These are phyloP conservation scores for Tanytarsus gracilentus DNA, from an alignment of 2,888 invertebrate species.

Conservation along the genomic window DNA sequence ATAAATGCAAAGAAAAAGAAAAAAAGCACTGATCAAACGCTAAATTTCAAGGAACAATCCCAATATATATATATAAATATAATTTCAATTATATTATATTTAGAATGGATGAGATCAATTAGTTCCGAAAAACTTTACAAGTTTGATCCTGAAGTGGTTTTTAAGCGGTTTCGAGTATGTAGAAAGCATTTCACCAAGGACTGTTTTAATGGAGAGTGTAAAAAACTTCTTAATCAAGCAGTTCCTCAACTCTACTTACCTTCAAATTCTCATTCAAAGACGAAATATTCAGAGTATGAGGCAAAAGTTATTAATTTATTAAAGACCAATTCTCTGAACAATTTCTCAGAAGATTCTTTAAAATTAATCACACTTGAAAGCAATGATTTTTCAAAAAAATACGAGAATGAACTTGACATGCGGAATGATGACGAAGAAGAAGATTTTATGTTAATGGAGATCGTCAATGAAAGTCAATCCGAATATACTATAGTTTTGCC, in stretches of 20 bases:
- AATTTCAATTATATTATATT: background rate
- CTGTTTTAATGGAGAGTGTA: constrained; percentile 22
- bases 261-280: background rate
- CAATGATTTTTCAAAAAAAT: background rate
- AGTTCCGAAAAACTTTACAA: background rate
- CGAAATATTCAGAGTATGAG: background rate
- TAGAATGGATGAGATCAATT: constrained; percentile 3
- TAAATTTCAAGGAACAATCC: too few species aligned
- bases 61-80: too few species aligned
- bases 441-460: constrained; percentile 19
- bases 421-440: constrained; percentile 5
- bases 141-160: background rate
- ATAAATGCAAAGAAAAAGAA: background rate
- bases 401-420: background rate
- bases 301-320: background rate
- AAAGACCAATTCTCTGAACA: background rate
- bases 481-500: constrained; percentile 9
- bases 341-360: background rate
- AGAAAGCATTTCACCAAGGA: constrained; percentile 1
- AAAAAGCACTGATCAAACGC: too few species aligned
- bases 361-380: background rate
- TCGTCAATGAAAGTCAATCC: background rate
- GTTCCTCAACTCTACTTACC: background rate
- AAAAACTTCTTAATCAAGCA: constrained; percentile 1
- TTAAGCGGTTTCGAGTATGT: constrained; percentile 18